Base-by-base conservation (phyloP, 37 sponge, comb jelly and placozoan genomes). In the Ephydatia muelleri region DNA sequence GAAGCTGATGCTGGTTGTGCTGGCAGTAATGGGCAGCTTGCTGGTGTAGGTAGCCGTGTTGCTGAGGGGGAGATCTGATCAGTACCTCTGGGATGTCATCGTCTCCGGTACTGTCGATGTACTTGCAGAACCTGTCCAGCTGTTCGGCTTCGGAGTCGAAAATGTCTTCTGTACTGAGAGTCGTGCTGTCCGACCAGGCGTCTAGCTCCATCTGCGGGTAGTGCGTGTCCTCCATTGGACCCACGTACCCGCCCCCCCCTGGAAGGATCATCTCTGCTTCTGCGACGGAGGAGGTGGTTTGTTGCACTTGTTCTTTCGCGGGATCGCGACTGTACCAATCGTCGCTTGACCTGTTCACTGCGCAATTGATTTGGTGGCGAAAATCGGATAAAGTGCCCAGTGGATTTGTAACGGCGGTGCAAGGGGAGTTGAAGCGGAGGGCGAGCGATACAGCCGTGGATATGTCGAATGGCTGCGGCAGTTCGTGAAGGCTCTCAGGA, bases 381-480 rank as follows among this genome's bases (percentile, higher is more conserved):
- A 49, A 69, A 35, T 71, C 66, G 83, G 64, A 73, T 25, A 30
- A 23, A 43, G 36, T 31, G 27, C 49, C 23, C 26, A 31, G 47
- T 13, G 34, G n/a, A 32, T 32, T 8, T 23, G 38, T 34, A 38
- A 22, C 31, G 29, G 43, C 28, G 27, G 38, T 27, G 38, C 79
- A 38, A 8, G 72, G 31, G 30, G 85, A 78, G 27, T 75, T 83
- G 37, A 88, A 37, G 65, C 84, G 68, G 11, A 88, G 73, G 2
- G 89, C 89, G 13, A 70, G 84, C 31, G 66, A 77, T 33, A 88
- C 89, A 16, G 84, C 89, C 12, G 74, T 38, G 0, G 89, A 83
- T 38, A 88, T 88, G 65, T 83, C 89, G 32, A 72, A 83, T 4
- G 89, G 89, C 9, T 27, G 72, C 12, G 89, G 89, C 16, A 88